phyloP scores from a whole-genome alignment of 2,797 vertebrate genomes.

The Sylvia borin region DNA sequence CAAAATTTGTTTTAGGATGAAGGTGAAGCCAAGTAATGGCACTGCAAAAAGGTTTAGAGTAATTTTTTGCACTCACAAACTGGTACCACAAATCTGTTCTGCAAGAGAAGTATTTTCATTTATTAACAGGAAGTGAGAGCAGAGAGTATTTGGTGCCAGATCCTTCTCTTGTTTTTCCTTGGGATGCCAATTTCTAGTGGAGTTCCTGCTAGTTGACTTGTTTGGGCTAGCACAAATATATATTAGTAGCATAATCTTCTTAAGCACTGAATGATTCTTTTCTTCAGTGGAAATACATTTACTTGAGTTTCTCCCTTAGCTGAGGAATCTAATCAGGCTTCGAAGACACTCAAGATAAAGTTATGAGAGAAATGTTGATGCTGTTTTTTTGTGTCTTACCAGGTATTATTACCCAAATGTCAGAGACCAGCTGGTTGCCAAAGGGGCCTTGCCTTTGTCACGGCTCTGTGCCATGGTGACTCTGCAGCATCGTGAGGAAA shows the following conservation, averaged over 20 bases:
- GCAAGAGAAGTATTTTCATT: neutral
- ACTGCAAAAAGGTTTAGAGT: neutral
- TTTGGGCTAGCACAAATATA: neutral
- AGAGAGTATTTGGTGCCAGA: neutral
- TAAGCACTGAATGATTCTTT: neutral
- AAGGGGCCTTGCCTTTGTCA: constrained; percentile 87
- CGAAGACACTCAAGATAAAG: neutral
- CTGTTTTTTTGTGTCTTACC: neutral
- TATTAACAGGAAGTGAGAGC: neutral
- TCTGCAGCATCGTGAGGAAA: constrained; percentile 82
- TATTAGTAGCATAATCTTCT: neutral
- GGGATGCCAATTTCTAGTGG: neutral
- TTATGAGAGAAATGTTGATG: neutral
- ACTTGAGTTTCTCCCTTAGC: neutral
- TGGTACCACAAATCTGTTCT: neutral
- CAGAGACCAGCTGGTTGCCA: constrained; percentile 93
- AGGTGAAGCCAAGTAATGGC: neutral
- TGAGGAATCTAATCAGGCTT: neutral
- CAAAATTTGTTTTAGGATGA: neutral
- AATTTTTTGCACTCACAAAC: neutral
- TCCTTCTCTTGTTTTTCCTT: neutral
- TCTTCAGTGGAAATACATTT: neutral
- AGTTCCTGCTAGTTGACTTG: neutral
- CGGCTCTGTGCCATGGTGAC: constrained; percentile 94
- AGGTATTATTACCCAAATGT: constrained; percentile 99